These are phyloP conservation scores for Hydroisotoma schaefferi DNA, from an alignment of 2,888 invertebrate genomes.

Conservation along the genomic window DNA sequence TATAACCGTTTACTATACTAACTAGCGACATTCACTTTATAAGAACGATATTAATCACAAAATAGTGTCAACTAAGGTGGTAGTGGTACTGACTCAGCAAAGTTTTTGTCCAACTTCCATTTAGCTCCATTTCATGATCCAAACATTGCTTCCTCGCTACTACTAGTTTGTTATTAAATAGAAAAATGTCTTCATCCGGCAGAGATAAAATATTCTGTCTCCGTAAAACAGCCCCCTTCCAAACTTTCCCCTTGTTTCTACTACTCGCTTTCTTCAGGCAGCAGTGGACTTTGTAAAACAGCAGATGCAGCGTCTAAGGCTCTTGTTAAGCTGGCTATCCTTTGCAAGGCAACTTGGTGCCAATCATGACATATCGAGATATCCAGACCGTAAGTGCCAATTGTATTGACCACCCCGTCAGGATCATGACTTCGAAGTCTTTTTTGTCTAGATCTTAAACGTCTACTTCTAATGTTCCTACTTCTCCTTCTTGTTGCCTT, in stretches of 20 bases:
- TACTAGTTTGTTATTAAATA: too few species aligned
- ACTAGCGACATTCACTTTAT: too few species aligned
- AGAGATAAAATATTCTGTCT: too few species aligned
- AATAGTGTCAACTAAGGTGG: too few species aligned
- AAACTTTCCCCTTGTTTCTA: background rate
- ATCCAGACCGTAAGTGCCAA: slow-evolving; percentile 6
- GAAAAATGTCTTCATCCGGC: too few species aligned
- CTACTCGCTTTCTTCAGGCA: slow-evolving; percentile 48
- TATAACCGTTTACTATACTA: too few species aligned
- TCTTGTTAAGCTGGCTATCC: slow-evolving; percentile 43
- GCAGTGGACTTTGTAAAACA: slow-evolving; percentile 46
- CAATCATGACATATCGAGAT: slow-evolving; percentile 29
- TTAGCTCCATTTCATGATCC: too few species aligned
- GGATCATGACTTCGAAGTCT: slow-evolving; percentile 13
- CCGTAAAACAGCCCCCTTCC: too few species aligned
- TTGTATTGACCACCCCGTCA: background rate
- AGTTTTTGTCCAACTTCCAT: too few species aligned
- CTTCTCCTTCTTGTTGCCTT: background rate
- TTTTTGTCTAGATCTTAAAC: slow-evolving; percentile 13
- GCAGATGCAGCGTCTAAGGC: slow-evolving; percentile 46
- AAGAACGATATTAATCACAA: too few species aligned
- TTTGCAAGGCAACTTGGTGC: slow-evolving; percentile 36
- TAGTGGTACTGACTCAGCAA: too few species aligned
- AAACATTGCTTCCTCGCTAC: too few species aligned
- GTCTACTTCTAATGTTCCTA: slow-evolving; percentile 5